Conservation (phyloP, 2,797 vertebrate genomes). For the Paedocypris micromegethes region DNA sequence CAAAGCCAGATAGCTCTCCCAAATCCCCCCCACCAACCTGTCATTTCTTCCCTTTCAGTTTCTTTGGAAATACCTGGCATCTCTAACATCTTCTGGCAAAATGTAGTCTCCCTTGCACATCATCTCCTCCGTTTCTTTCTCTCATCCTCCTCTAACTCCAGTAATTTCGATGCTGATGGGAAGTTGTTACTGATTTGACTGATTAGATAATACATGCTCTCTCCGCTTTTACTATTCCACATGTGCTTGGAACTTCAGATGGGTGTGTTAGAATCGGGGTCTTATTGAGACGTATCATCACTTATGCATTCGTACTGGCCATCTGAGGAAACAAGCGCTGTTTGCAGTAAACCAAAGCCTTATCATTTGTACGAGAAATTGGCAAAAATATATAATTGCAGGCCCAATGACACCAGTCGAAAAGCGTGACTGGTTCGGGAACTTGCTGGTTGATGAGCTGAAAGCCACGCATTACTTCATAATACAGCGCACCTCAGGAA, state of each 20-base stretch:
- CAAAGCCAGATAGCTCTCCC: conserved; percentile 18
- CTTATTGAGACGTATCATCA: conserved; percentile 20
- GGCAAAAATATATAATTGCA: conserved; percentile 14
- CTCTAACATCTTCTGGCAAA: conserved; percentile 25
- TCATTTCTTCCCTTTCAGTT: conserved; percentile 28
- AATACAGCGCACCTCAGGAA: conserved; percentile 5
- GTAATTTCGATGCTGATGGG: conserved; percentile 29
- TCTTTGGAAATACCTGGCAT: conserved; percentile 29
- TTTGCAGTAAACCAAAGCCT: background rate
- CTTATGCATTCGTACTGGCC: conserved; percentile 10
- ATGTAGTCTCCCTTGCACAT: conserved; percentile 3
- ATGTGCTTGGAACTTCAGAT: conserved; percentile 28
- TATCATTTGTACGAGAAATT: conserved; percentile 3
- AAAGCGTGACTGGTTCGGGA: conserved; percentile 3
- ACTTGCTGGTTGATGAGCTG: conserved; percentile 9
- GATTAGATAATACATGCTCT: conserved; percentile 35
- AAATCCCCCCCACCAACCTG: conserved; percentile 10
- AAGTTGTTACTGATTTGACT: conserved; percentile 35
- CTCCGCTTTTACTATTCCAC: background rate
- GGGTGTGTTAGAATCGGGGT: conserved; percentile 6
- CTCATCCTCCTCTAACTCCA: conserved; percentile 11
- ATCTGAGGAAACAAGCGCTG: conserved; percentile 32
- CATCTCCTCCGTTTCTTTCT: background rate
- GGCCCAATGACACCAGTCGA: conserved; percentile 24
- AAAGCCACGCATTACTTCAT: conserved; percentile 5